A percentile compares a stretch with the other conserved stretches of the same genome.
Conservation (phyloP, 2,888 invertebrate species). For the Hydrotaea diabolus region DNA sequence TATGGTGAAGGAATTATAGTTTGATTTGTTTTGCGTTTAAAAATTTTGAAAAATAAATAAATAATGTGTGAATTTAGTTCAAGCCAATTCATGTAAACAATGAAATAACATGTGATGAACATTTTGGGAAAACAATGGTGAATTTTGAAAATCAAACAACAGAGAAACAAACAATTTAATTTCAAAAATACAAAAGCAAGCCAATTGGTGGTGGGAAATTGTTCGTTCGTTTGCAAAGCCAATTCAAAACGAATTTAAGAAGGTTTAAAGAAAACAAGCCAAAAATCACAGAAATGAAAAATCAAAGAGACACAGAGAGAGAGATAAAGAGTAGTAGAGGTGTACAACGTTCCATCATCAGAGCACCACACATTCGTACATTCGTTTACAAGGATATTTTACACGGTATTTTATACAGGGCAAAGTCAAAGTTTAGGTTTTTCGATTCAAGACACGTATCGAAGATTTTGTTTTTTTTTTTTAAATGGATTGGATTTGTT, state of each 20-base stretch:
- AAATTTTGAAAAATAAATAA: not conserved
- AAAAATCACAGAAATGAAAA: constrained; percentile 29
- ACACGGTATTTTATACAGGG: constrained; percentile 65
- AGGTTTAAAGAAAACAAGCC: constrained; percentile 52
- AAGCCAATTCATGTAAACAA: constrained; percentile 30
- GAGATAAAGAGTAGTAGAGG: constrained; percentile 31
- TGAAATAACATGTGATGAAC: not conserved
- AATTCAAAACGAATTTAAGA: not conserved
- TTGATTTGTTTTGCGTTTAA: not conserved
- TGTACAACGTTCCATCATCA: constrained; percentile 20
- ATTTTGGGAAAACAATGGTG: not conserved
- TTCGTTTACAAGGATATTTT: constrained; percentile 57
- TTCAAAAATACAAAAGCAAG: not conserved
- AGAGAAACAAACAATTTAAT: not conserved
- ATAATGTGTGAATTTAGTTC: constrained; percentile 1
- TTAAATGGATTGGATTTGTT: constrained; percentile 39
- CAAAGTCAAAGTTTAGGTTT: constrained; percentile 58
- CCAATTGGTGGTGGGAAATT: not conserved
- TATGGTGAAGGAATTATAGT: not conserved
- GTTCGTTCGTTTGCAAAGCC: constrained; percentile 16
- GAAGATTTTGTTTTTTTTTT: constrained; percentile 15
- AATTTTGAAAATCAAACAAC: constrained; percentile 38
- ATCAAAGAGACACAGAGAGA: not conserved
- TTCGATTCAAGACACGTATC: constrained; percentile 52
- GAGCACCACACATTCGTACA: constrained; percentile 21